Evolutionary conservation across 1,140 invertebrate species (phyloP).

Genomic region (Ctenoplectra terminalis): DNA sequence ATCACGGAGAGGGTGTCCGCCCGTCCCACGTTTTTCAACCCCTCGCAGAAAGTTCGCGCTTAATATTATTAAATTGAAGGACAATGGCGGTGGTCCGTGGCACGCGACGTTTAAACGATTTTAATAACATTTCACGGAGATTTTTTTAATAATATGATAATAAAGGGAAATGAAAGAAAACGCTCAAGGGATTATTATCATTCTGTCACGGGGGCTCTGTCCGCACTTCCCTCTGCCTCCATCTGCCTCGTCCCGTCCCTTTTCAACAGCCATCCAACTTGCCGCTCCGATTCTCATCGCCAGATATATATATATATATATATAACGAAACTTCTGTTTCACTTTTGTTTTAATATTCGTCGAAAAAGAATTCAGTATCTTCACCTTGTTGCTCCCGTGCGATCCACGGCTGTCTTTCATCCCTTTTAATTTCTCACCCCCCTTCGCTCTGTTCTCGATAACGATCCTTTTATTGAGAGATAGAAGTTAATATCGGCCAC

Average conservation of each 20-base stretch:
- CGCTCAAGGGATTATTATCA: constrained; percentile 81
- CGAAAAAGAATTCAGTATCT: constrained; percentile 60
- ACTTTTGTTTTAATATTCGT: constrained; percentile 78
- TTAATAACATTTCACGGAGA: constrained; percentile 81
- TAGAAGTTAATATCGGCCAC: constrained; percentile 35
- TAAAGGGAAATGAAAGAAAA: constrained; percentile 82
- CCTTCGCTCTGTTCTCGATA: not conserved
- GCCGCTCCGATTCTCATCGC: constrained; percentile 54
- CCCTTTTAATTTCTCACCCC: constrained; percentile 21
- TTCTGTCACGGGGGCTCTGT: constrained; percentile 74
- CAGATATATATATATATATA: too few species aligned
- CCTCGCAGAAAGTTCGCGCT: constrained; percentile 73
- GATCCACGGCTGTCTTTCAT: not conserved
- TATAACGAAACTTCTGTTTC: constrained; percentile 60
- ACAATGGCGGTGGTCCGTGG: constrained; percentile 73
- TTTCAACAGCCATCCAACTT: constrained; percentile 50
- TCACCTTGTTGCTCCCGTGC: constrained; percentile 10
- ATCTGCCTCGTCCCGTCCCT: constrained; percentile 43
- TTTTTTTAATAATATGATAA: constrained; percentile 83
- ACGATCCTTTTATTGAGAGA: constrained; percentile 26
- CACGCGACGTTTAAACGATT: constrained; percentile 79
- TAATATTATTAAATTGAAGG: constrained; percentile 81
- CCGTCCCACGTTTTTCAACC: constrained; percentile 17
- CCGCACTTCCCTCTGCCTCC: constrained; percentile 49
- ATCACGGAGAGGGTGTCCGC: constrained; percentile 23